Evolutionary conservation across 2,113 vertebrate species (phyloP).

Genomic region (Tachysurus vachellii): DNA sequence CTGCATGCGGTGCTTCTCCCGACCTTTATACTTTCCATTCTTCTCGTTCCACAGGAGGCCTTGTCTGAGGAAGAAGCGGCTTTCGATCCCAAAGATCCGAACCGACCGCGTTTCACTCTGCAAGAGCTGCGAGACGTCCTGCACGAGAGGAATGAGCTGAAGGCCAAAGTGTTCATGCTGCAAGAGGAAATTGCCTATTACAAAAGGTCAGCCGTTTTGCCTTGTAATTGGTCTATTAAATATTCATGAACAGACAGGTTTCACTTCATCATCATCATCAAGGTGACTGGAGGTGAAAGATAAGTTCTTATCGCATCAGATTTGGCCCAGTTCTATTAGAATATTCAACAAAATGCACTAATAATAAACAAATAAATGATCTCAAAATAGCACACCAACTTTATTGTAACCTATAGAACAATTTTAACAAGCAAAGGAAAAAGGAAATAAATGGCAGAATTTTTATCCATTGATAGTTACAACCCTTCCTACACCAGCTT

Average conservation of each 20-base stretch:
- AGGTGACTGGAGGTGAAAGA: not conserved
- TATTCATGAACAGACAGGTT: not conserved
- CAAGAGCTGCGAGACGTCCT: conserved; percentile 96
- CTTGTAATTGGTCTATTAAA: not conserved
- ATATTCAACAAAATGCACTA: not conserved
- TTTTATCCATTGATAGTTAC: not conserved
- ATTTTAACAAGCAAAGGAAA: not conserved
- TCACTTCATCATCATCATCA: not conserved
- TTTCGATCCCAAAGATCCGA: conserved; percentile 88
- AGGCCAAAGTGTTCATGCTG: conserved; percentile 93
- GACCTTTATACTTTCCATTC: conserved; percentile 10
- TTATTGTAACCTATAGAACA: not conserved
- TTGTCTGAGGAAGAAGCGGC: conserved; percentile 76
- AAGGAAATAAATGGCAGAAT: not conserved
- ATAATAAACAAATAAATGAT: not conserved
- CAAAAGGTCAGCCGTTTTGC: conserved; percentile 76
- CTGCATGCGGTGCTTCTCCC: too few relatives aligned
- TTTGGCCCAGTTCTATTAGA: not conserved
- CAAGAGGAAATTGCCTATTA: conserved; percentile 97
- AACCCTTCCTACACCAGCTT: not conserved
- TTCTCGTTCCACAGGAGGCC: conserved; percentile 64
- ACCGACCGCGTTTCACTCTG: conserved; percentile 91
- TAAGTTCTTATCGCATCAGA: too few relatives aligned
- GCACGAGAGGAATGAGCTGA: conserved; percentile 95
- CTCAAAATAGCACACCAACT: not conserved